Evolutionary conservation across 2,113 vertebrate species (phyloP), one percentile per base, ranked within the genome.

Genomic region (Lutjanus erythropterus): DNA sequence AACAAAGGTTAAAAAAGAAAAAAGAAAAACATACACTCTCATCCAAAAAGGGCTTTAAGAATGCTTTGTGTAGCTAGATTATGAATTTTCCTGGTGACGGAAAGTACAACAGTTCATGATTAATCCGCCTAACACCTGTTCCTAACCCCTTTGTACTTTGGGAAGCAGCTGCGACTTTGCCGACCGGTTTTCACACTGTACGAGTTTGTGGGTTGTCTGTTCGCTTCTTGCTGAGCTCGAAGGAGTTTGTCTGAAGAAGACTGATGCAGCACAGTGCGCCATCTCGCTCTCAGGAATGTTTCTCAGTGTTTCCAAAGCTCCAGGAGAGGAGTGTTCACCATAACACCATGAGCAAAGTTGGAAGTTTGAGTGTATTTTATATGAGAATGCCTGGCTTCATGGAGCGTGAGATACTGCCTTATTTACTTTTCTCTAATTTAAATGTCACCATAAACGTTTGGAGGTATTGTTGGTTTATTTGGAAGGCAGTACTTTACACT

Each of bases 401-500:
- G 50, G 41, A 73, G n/a, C n/a, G 64, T 25, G 53, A 84, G 52
- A 83, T 9, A 56, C 83, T 80, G 88, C 89, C 84, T 88, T 56
- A 8, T 83, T 85, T 27, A 16, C 7, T 77, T 77, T 70, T 67
- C 75, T 76, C 82, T 69, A 75, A 89, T 92, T 91, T 21, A 76
- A 92, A 93, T 76, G 58, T 89, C 80, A 86, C 85, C 75, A 83
- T 93, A 92, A 92, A 93, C 91, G 89, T 94, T 90, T 81, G 60
- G 88, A 84, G 91, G 81, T 85, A 84, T 81, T 61, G 46, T 71
- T 89, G 76, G 72, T 89, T 35, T 86, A 87, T 93, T 92, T 89
- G 88, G 88, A 93, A 92, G 92, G 91, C 94, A 94, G 89, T 85
- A 81, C 88, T 89, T 86, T 85, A 86, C n/a, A n/a, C n/a, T n/a